Conservation (phyloP, 2,888 invertebrate genomes). For the Ophioninae sp. region DNA sequence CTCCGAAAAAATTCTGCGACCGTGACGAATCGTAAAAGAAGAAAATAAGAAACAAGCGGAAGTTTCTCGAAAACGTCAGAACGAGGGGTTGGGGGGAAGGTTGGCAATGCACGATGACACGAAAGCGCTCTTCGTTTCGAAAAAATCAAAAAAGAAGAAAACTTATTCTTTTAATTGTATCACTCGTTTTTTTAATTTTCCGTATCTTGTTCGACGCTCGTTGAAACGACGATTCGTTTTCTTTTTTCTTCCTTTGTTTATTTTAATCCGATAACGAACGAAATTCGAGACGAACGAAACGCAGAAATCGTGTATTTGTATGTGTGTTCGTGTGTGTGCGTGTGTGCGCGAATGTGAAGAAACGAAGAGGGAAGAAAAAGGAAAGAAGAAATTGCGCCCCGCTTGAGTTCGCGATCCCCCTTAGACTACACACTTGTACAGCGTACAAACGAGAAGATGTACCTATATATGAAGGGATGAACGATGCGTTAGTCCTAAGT, state of each 20-base stretch:
- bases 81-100: not conserved
- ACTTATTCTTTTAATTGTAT: conserved; percentile 11
- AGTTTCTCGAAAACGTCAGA: not conserved
- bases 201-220: not conserved
- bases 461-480: conserved; percentile 49
- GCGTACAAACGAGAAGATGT: conserved; percentile 65
- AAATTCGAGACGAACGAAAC: not conserved
- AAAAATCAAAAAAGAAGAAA: conserved; percentile 38
- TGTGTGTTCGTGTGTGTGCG: too few relatives aligned
- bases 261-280: conserved; percentile 23
- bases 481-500: conserved; percentile 59
- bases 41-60: not conserved
- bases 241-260: not conserved
- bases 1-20: conserved; percentile 10
- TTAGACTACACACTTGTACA: conserved; percentile 62
- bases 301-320: not conserved
- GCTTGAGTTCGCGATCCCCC: conserved; percentile 58
- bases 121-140: conserved; percentile 22
- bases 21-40: conserved; percentile 14
- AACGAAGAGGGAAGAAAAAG: conserved; percentile 37
- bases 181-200: not conserved
- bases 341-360: not conserved
- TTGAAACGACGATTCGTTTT: not conserved
- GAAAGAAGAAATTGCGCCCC: conserved; percentile 38
- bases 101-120: conserved; percentile 45